A percentile compares a stretch with the other conserved stretches of the same genome.
phyloP scores from a whole-genome alignment of 2,888 invertebrate species.

The Himalopsyche kuldschensis region DNA sequence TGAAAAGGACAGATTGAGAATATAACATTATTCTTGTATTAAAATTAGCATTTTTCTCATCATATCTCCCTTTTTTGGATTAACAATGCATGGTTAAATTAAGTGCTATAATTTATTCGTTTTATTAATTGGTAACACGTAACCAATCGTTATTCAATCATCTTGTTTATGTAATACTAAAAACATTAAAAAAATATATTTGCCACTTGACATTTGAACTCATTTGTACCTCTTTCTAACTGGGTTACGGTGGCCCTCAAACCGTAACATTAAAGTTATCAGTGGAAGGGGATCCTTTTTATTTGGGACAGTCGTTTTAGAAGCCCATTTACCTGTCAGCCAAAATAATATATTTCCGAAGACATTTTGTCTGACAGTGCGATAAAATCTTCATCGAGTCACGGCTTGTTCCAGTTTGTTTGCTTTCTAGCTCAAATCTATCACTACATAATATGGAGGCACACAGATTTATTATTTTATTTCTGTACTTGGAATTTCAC shows the following conservation, averaged over 20 bases:
- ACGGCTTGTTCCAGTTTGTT: background rate
- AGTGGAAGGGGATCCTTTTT: background rate
- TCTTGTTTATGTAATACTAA: too few relatives aligned
- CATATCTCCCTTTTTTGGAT: too few relatives aligned
- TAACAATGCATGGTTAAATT: too few relatives aligned
- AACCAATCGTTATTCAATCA: too few relatives aligned
- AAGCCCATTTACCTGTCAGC: background rate
- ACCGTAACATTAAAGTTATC: background rate
- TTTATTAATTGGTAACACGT: too few relatives aligned
- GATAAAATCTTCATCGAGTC: background rate
- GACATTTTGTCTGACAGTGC: background rate
- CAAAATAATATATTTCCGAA: background rate
- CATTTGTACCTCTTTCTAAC: too few relatives aligned
- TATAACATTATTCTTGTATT: too few relatives aligned
- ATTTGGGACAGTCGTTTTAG: background rate
- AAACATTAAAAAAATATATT: too few relatives aligned
- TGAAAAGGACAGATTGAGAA: too few relatives aligned
- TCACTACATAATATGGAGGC: background rate
- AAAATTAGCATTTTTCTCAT: too few relatives aligned
- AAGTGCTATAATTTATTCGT: too few relatives aligned
- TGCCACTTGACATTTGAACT: too few relatives aligned
- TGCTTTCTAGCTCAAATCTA: background rate
- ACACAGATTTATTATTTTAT: background rate
- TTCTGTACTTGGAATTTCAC: background rate
- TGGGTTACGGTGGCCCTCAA: background rate